Conservation (phyloP, 2,113 vertebrate species). For the Catharus bicknelli region DNA sequence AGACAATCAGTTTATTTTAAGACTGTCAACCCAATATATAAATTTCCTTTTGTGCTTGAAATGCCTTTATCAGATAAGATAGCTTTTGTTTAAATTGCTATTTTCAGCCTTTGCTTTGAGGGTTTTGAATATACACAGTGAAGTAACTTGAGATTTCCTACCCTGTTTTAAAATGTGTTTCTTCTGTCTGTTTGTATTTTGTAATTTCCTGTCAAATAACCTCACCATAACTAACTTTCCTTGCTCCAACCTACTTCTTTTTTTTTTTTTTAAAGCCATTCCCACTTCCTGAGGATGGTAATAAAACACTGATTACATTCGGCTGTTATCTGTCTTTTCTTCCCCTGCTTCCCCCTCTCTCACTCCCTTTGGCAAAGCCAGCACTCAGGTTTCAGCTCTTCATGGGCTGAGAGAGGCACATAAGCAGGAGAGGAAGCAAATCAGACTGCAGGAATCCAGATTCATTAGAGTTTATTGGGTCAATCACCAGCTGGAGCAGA, state of each 20-base stretch:
- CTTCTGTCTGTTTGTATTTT: conserved; percentile 82
- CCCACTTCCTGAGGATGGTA: conserved; percentile 79
- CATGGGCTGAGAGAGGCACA: conserved; percentile 2
- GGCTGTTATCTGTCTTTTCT: conserved; percentile 73
- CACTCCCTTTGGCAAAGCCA: conserved; percentile 57
- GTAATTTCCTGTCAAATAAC: conserved; percentile 85
- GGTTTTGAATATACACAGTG: conserved; percentile 69
- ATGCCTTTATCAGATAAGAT: conserved; percentile 80
- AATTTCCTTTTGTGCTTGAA: conserved; percentile 81
- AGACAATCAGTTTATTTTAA: conserved; percentile 78
- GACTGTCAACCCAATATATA: conserved; percentile 75
- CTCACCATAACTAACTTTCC: conserved; percentile 82
- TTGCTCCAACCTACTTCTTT: conserved; percentile 63
- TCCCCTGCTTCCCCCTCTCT: conserved; percentile 24
- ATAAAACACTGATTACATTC: conserved; percentile 83
- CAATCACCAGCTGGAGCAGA: conserved; percentile 52
- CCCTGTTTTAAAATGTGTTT: conserved; percentile 76
- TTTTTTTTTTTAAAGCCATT: conserved; percentile 18
- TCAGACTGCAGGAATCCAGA: conserved; percentile 67
- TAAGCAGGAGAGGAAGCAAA: conserved; percentile 63
- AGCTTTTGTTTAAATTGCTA: conserved; percentile 81
- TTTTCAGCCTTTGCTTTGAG: conserved; percentile 80
- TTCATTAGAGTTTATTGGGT: conserved; percentile 71
- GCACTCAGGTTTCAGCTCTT: conserved; percentile 64
- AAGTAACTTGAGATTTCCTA: conserved; percentile 80